A percentile compares a stretch with the other conserved stretches of the same genome.
phyloP scores from a whole-genome alignment of 2,113 vertebrate genomes.

The Melanerpes aurifrons region DNA sequence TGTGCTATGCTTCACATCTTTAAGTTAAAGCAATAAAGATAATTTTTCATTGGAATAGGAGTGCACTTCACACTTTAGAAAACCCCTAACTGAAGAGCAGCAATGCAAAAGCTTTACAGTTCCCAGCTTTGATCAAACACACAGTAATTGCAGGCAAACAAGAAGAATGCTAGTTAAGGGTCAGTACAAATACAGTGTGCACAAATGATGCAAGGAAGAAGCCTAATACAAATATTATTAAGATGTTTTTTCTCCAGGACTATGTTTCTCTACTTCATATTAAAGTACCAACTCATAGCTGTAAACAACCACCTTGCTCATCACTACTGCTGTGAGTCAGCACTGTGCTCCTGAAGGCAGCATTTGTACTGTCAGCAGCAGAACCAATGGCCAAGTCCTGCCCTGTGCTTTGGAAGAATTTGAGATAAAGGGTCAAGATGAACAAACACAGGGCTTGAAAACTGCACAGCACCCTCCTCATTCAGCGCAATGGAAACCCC shows the following conservation, averaged over 20 bases:
- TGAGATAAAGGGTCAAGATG: neutral
- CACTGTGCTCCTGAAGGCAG: neutral
- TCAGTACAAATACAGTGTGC: neutral
- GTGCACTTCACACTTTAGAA: neutral
- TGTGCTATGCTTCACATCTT: neutral
- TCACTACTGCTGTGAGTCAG: neutral
- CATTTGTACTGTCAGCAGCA: neutral
- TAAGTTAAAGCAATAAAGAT: neutral
- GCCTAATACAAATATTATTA: neutral
- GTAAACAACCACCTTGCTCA: neutral
- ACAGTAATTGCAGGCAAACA: neutral
- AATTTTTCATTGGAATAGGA: neutral
- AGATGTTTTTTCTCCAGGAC: neutral
- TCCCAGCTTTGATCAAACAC: neutral
- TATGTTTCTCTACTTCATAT: neutral
- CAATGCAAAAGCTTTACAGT: neutral
- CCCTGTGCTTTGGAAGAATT: neutral
- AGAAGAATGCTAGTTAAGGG: neutral
- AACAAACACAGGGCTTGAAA: neutral
- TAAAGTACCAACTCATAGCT: neutral
- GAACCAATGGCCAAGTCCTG: neutral
- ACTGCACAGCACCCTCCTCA: neutral
- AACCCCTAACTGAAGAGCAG: neutral
- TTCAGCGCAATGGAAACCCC: neutral
- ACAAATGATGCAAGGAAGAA: neutral